Evolutionary conservation across 2,888 invertebrate genomes (phyloP).

Genomic region (Dyspetes luteomarginatus): DNA sequence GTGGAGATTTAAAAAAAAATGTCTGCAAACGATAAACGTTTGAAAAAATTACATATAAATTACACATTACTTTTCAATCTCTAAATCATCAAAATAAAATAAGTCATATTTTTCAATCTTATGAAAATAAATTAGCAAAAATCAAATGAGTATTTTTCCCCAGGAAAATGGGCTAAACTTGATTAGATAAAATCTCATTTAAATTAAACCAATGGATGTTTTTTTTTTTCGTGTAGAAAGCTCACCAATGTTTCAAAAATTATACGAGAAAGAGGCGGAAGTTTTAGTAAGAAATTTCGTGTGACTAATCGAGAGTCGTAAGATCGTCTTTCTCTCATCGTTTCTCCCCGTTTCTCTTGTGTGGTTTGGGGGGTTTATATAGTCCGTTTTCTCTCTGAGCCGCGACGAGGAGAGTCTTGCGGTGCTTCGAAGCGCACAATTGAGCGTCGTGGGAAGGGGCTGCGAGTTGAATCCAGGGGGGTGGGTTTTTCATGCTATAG

Average conservation of each 20-base stretch:
- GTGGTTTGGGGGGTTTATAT: neutral
- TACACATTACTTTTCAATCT: too few species aligned
- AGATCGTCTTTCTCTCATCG: slow-evolving; percentile 23
- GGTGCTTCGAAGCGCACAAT: slow-evolving; percentile 73
- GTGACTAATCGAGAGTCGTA: slow-evolving; percentile 33
- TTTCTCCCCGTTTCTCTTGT: slow-evolving; percentile 8
- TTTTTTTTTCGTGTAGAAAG: neutral
- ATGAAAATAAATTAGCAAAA: too few species aligned
- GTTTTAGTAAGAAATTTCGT: slow-evolving; percentile 32
- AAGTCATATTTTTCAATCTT: too few species aligned
- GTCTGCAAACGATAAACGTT: too few species aligned
- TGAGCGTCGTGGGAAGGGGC: slow-evolving; percentile 68
- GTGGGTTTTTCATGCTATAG: slow-evolving; percentile 35
- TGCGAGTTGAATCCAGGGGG: slow-evolving; percentile 41
- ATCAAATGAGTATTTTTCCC: too few species aligned
- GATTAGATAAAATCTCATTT: too few species aligned
- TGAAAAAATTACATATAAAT: too few species aligned
- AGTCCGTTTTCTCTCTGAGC: slow-evolving; percentile 16
- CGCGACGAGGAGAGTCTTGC: slow-evolving; percentile 41
- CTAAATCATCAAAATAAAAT: too few species aligned
- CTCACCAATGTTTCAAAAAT: neutral
- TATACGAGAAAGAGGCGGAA: neutral
- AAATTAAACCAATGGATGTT: neutral
- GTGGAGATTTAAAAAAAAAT: too few species aligned
- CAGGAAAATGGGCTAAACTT: too few species aligned